Evolutionary conservation across 2,113 vertebrate species (phyloP).

Genomic region (Prionailurus bengalensis): DNA sequence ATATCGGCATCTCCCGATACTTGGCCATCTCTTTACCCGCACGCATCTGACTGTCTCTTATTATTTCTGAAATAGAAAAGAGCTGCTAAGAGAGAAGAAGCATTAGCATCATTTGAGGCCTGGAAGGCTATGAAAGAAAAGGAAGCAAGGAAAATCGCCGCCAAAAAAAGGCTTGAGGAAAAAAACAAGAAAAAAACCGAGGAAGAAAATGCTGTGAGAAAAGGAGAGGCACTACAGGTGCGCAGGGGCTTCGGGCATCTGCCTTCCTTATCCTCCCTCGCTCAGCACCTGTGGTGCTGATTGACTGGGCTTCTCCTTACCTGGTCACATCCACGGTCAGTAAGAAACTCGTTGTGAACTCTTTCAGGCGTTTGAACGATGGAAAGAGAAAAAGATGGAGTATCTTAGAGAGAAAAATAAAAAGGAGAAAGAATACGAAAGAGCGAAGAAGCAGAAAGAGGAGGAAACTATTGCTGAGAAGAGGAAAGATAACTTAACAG

Average conservation of each 20-base stretch:
- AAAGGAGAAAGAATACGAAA: constrained; percentile 90
- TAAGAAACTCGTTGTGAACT: constrained; percentile 58
- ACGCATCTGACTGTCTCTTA: not conserved
- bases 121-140: constrained; percentile 95
- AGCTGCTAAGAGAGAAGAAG: constrained; percentile 91
- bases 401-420: constrained; percentile 89
- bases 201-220: constrained; percentile 89
- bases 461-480: constrained; percentile 89
- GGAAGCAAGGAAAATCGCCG: constrained; percentile 88
- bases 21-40: not conserved
- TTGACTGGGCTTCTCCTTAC: not conserved
- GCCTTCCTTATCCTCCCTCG: no score
- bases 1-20: not conserved
- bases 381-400: constrained; percentile 92
- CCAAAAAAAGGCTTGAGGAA: constrained; percentile 87
- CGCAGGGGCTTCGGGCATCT: no score
- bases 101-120: constrained; percentile 92
- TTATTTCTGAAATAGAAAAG: constrained; percentile 81
- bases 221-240: constrained; percentile 90
- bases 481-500: constrained; percentile 88
- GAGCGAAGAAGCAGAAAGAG: constrained; percentile 88
- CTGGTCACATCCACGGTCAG: not conserved
- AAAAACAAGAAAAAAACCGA: constrained; percentile 86
- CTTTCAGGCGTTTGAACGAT: constrained; percentile 95
- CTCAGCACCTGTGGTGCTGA: no score